Conservation (phyloP, 2,888 invertebrate genomes). For the Gisinianus flammeolus region DNA sequence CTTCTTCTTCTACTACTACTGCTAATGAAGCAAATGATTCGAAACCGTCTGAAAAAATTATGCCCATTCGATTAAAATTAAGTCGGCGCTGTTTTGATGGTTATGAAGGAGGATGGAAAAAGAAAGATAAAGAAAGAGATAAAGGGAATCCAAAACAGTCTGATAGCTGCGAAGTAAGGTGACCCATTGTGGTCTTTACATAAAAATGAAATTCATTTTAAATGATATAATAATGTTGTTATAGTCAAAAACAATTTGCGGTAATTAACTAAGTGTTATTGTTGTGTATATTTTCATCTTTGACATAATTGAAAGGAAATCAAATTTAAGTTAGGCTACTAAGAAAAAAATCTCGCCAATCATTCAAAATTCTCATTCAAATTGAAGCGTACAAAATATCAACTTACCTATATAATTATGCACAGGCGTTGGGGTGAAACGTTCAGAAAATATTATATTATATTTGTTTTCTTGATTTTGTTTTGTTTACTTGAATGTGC, state of each 20-base stretch:
- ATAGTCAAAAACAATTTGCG: no score
- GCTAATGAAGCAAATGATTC: slow-evolving; percentile 3
- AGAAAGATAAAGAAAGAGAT: slow-evolving; percentile 47
- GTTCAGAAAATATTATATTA: no score
- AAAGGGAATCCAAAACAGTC: slow-evolving; percentile 53
- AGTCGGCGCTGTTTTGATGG: slow-evolving; percentile 78
- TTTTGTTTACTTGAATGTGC: no score
- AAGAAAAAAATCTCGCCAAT: slow-evolving; percentile 8
- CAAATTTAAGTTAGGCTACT: no score
- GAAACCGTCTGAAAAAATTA: slow-evolving; percentile 59
- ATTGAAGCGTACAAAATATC: not conserved
- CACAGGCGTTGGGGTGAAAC: not conserved
- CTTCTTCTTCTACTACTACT: not conserved
- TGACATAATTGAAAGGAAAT: no score
- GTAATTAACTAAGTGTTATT: no score
- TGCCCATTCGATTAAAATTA: slow-evolving; percentile 83
- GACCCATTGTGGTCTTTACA: slow-evolving; percentile 50
- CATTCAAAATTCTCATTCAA: slow-evolving; percentile 1
- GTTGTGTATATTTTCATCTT: no score
- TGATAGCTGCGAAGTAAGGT: slow-evolving; percentile 59
- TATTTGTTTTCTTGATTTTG: no score
- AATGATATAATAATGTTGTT: no score
- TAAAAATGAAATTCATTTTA: no score
- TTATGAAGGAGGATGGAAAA: slow-evolving; percentile 65
- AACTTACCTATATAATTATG: not conserved